Percentiles rank a stretch among this genome's conserved stretches.
Evolutionary conservation across 2,797 vertebrate species (phyloP).

Genomic region (Sparidentex hasta): DNA sequence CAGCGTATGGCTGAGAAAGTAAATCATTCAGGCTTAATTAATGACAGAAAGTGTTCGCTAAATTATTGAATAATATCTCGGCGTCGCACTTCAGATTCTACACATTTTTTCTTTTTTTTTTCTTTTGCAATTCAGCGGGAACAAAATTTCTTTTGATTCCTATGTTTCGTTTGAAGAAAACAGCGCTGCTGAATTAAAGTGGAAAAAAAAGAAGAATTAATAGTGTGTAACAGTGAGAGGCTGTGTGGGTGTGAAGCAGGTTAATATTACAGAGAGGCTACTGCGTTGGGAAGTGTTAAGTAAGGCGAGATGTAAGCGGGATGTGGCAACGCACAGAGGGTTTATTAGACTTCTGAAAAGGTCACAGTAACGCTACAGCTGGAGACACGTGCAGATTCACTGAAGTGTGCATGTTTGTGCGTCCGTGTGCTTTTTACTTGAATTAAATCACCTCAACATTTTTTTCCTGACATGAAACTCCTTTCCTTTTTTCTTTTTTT

Average conservation of each 20-base stretch:
- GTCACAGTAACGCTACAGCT: conserved; percentile 18
- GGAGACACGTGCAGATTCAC: conserved; percentile 42
- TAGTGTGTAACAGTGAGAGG: background rate
- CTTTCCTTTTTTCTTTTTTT: background rate
- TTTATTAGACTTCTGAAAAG: conserved; percentile 61
- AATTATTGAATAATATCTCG: conserved; percentile 44
- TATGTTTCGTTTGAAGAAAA: conserved; percentile 20
- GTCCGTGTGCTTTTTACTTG: conserved; percentile 7
- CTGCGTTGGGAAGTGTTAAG: conserved; percentile 26
- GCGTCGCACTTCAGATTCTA: conserved; percentile 8
- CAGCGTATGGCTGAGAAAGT: conserved; percentile 22
- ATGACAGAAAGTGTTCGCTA: conserved; percentile 21
- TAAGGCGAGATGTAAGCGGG: conserved; percentile 28
- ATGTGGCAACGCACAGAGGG: conserved; percentile 24
- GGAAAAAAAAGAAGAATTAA: background rate
- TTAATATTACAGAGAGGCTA: conserved; percentile 23
- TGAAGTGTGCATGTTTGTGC: conserved; percentile 5
- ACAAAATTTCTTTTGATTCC: conserved; percentile 21
- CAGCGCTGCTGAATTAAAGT: background rate
- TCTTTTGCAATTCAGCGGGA: background rate
- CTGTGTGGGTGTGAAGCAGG: conserved; percentile 37
- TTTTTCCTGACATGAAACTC: background rate
- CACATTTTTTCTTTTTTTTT: too few relatives aligned
- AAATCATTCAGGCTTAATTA: conserved; percentile 32
- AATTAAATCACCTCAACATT: conserved; percentile 12